These are phyloP conservation scores for Rhea americana DNA, from an alignment of 2,113 vertebrate genomes.

Conservation along the genomic window DNA sequence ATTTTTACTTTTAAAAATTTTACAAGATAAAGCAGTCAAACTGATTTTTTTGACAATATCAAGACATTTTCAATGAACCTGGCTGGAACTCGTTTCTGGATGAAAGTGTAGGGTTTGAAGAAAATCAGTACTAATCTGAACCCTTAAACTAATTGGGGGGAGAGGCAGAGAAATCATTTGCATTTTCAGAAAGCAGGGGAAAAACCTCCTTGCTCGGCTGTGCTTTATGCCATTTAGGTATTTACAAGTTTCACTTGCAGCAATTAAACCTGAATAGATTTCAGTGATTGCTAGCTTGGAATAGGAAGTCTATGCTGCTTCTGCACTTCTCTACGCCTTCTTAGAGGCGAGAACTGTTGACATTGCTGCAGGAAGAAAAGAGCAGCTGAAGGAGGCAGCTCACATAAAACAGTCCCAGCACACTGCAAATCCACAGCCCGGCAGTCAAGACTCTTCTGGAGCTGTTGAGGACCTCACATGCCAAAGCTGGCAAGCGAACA, in stretches of 20 bases:
- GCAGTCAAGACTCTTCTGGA: not conserved
- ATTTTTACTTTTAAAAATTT: conserved; percentile 60
- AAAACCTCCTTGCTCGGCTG: not conserved
- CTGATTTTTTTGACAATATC: conserved; percentile 46
- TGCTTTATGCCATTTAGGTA: not conserved
- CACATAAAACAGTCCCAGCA: not conserved
- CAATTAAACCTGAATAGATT: conserved; percentile 52
- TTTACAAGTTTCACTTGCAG: conserved; percentile 29
- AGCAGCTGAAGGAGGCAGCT: not conserved
- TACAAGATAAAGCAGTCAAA: conserved; percentile 55
- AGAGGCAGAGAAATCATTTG: not conserved
- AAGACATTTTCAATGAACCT: not conserved
- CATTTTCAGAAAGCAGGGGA: not conserved
- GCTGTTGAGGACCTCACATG: not conserved
- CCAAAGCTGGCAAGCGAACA: not conserved
- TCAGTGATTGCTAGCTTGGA: not conserved
- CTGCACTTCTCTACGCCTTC: not conserved
- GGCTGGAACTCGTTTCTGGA: not conserved
- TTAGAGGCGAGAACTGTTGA: not conserved
- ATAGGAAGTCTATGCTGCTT: not conserved
- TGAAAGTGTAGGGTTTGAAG: not conserved
- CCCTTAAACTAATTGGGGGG: not conserved
- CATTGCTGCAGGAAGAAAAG: not conserved
- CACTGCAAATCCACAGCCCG: not conserved
- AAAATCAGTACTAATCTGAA: not conserved